phyloP scores from a whole-genome alignment of 2,888 invertebrate species.

The Synanthedon myopaeformis region DNA sequence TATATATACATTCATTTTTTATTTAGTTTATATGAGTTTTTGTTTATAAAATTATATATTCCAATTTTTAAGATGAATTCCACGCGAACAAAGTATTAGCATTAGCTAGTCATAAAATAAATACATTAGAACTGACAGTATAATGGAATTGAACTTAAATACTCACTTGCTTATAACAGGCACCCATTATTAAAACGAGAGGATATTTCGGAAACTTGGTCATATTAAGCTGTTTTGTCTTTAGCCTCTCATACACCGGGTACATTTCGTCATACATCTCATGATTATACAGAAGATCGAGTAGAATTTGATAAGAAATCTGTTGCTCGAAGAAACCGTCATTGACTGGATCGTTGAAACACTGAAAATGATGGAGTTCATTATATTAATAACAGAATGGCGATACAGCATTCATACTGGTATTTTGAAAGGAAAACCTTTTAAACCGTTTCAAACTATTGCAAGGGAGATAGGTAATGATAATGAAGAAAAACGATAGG shows the following conservation, averaged over 20 bases:
- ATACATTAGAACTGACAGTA: background rate
- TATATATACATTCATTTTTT: no score
- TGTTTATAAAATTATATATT: no score
- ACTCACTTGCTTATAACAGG: conserved; percentile 81
- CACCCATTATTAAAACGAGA: conserved; percentile 74
- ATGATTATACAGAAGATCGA: conserved; percentile 79
- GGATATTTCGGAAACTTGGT: conserved; percentile 76
- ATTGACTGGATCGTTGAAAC: conserved; percentile 73
- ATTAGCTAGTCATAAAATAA: background rate
- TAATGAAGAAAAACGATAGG: no score
- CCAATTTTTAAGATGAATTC: no score
- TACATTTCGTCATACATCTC: conserved; percentile 76
- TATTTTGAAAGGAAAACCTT: no score
- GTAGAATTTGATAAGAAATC: conserved; percentile 73
- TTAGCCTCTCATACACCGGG: conserved; percentile 72
- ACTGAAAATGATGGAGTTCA: conserved; percentile 47
- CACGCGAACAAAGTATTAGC: no score
- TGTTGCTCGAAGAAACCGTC: conserved; percentile 80
- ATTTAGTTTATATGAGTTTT: no score
- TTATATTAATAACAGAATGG: conserved; percentile 1
- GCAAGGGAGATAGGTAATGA: background rate
- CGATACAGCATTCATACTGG: no score
- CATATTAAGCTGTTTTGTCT: conserved; percentile 72
- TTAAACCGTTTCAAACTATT: background rate
- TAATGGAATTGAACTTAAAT: background rate